A percentile compares a stretch with the other conserved stretches of the same genome.
Evolutionary conservation across 2,113 vertebrate genomes (phyloP).

Genomic region (Perognathus longimembris): DNA sequence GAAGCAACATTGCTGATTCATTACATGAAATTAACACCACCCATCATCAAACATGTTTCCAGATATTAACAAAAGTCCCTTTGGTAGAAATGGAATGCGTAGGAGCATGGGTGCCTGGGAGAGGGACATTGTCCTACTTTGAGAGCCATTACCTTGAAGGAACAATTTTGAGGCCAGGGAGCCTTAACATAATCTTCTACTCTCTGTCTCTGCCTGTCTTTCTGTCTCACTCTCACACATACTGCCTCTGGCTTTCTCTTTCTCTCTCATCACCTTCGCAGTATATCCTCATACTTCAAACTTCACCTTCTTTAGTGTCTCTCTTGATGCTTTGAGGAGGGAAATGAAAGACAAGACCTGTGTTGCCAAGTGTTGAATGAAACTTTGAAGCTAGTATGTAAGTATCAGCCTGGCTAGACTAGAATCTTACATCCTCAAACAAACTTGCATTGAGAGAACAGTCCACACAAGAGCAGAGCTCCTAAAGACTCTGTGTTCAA

Average conservation of each 20-base stretch:
- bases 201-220: not conserved
- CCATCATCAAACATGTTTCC: not conserved
- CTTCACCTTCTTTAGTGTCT: not conserved
- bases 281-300: not conserved
- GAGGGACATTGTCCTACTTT: not conserved
- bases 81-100: rapidly evolving
- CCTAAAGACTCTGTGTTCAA: not conserved
- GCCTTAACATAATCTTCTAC: not conserved
- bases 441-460: not conserved
- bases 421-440: rapidly evolving
- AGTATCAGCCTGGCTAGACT: not conserved
- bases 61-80: not conserved
- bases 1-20: not conserved
- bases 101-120: not conserved
- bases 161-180: not conserved
- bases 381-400: not conserved
- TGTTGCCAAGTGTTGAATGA: not conserved
- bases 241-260: not conserved
- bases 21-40: not conserved
- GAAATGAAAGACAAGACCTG: not conserved
- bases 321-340: not conserved
- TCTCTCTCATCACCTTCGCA: not conserved
- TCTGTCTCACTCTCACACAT: no score
- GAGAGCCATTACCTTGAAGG: not conserved
- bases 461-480: not conserved